phyloP scores from a whole-genome alignment of 1,140 invertebrate genomes.

The Drosophila grimshawi region DNA sequence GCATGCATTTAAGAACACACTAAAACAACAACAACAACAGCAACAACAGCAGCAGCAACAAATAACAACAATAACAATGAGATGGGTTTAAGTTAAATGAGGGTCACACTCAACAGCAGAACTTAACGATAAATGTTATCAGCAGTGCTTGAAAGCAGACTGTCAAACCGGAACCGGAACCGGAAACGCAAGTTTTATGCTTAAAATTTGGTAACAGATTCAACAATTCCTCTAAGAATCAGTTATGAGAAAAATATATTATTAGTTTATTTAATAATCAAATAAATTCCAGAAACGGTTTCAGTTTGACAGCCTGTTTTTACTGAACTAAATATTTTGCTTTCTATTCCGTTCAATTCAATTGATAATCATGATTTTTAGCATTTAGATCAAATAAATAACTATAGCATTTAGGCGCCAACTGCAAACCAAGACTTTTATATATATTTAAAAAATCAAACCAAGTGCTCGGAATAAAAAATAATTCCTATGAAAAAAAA shows the following conservation, averaged over 20 bases:
- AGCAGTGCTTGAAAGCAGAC: neutral
- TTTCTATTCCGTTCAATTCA: neutral
- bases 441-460: neutral
- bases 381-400: neutral
- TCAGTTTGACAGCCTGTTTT: neutral
- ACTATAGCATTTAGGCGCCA: conserved; percentile 12
- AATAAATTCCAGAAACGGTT: no score
- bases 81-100: conserved; percentile 8
- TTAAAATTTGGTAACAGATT: no score
- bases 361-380: neutral
- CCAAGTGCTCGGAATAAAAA: conserved; percentile 14
- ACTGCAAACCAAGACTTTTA: conserved; percentile 31
- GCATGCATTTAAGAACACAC: conserved; percentile 25
- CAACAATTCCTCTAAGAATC: no score
- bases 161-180: no score
- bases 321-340: neutral
- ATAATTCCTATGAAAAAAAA: conserved; percentile 9
- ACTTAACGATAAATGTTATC: conserved; percentile 10
- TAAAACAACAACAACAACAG: conserved; percentile 28
- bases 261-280: no score
- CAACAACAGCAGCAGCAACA: conserved; percentile 19
- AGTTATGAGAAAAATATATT: no score
- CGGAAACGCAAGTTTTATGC: no score
- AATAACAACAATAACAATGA: neutral
- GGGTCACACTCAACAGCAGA: conserved; percentile 30